A percentile compares a stretch with the other conserved stretches of the same genome.
phyloP scores from a whole-genome alignment of 2,113 vertebrate species.

The Leptobrachium leishanense region DNA sequence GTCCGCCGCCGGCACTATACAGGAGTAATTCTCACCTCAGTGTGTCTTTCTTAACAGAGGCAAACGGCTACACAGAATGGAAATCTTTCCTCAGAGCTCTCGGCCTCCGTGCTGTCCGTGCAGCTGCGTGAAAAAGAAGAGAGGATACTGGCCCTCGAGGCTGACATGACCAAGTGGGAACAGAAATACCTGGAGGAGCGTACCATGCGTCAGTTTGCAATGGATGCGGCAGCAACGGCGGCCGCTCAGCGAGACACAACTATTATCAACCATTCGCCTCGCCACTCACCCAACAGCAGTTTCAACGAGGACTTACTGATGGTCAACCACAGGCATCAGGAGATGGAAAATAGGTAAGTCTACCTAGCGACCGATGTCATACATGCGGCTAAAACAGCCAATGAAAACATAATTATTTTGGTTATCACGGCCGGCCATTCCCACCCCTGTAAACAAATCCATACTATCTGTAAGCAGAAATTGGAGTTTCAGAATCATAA shows the following conservation, averaged over 20 bases:
- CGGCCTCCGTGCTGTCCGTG: conserved; percentile 72
- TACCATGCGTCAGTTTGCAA: conserved; percentile 96
- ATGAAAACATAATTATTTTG: too few relatives aligned
- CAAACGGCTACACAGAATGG: conserved; percentile 61
- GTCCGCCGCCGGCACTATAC: not conserved
- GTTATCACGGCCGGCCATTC: too few relatives aligned
- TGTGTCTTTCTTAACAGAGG: conserved; percentile 65
- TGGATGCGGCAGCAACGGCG: conserved; percentile 92
- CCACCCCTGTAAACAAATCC: too few relatives aligned
- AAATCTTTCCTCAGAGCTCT: conserved; percentile 62
- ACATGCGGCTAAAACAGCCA: too few relatives aligned
- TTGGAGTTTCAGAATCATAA: too few relatives aligned
- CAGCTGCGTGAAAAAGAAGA: conserved; percentile 91
- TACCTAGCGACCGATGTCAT: too few relatives aligned
- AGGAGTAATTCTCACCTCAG: not conserved
- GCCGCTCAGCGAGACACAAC: conserved; percentile 95
- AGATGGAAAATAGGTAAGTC: conserved; percentile 92
- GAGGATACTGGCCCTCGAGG: conserved; percentile 88
- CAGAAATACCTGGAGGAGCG: conserved; percentile 97
- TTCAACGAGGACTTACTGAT: conserved; percentile 86
- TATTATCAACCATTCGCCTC: conserved; percentile 91
- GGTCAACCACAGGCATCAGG: conserved; percentile 84
- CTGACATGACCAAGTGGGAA: conserved; percentile 98
- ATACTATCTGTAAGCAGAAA: too few relatives aligned
- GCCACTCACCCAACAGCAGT: conserved; percentile 88